phyloP scores from a whole-genome alignment of 2,113 vertebrate species.

The Prinia subflava region DNA sequence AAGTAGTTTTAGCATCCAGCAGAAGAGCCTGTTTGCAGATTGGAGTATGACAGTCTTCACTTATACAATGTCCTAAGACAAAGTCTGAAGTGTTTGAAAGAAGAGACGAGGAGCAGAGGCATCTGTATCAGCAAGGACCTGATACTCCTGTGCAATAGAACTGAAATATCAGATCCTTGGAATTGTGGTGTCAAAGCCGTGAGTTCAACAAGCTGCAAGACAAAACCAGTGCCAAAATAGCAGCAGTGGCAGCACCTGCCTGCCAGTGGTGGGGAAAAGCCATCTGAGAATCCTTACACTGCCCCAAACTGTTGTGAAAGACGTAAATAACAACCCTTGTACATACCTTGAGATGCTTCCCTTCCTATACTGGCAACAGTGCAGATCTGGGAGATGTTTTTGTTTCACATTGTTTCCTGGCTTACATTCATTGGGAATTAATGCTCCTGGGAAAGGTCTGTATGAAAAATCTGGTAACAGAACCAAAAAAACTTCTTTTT shows the following conservation, averaged over 20 bases:
- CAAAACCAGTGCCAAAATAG: background rate
- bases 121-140: background rate
- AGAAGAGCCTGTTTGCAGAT: conserved; percentile 34
- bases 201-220: background rate
- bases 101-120: background rate
- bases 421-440: conserved; percentile 2
- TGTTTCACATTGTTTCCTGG: conserved; percentile 2
- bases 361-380: background rate
- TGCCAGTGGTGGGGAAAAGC: background rate
- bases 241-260: background rate
- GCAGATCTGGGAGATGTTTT: conserved; percentile 34
- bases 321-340: background rate
- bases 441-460: conserved; percentile 43
- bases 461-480: conserved; percentile 54
- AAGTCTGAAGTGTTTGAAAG: background rate
- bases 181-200: background rate
- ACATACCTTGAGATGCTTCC: background rate
- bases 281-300: background rate
- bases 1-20: conserved; percentile 54
- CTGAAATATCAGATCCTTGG: background rate
- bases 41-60: conserved; percentile 35
- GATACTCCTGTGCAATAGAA: background rate
- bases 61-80: background rate
- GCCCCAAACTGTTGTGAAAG: background rate
- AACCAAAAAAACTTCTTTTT: background rate